Conservation (phyloP, 2,888 invertebrate genomes). For the Clitarchus hookeri region DNA sequence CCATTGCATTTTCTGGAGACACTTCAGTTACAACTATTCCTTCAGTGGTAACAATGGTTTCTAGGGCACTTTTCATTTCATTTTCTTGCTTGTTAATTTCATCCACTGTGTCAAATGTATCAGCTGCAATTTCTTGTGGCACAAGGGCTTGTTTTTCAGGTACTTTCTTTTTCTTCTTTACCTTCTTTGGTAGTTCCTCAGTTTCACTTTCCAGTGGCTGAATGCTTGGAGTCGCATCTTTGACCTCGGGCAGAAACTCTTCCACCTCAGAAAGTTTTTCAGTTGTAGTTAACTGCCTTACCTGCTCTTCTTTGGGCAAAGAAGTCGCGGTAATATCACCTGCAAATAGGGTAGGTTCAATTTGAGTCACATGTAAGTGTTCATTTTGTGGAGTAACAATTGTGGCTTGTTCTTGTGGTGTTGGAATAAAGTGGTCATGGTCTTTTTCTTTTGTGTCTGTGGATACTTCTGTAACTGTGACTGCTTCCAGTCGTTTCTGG, state of each 20-base stretch:
- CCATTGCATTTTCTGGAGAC: constrained; percentile 15
- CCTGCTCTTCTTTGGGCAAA: constrained; percentile 38
- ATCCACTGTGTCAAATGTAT: neutral
- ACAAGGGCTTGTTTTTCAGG: constrained; percentile 41
- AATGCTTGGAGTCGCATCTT: constrained; percentile 22
- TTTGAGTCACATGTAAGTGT: constrained; percentile 40
- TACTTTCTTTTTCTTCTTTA: constrained; percentile 47
- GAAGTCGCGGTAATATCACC: constrained; percentile 40
- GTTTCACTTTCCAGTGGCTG: constrained; percentile 29
- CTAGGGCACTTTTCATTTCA: constrained; percentile 25
- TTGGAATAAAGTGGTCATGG: constrained; percentile 35
- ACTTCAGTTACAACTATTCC: constrained; percentile 33
- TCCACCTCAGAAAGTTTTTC: constrained; percentile 35
- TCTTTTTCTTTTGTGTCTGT: constrained; percentile 41
- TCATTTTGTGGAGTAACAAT: constrained; percentile 41
- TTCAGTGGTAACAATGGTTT: constrained; percentile 25
- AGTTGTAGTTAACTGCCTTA: constrained; percentile 38
- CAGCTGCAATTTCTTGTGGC: neutral
- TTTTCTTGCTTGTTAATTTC: neutral
- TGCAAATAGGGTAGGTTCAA: constrained; percentile 44
- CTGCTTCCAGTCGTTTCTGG: constrained; percentile 40
- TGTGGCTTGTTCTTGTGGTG: constrained; percentile 41
- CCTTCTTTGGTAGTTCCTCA: constrained; percentile 48
- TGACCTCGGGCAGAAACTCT: constrained; percentile 25
- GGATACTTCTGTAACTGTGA: constrained; percentile 39